Percentiles rank a stretch among this genome's conserved stretches.
These are phyloP conservation scores for Conus betulinus DNA, from an alignment of 1,140 invertebrate species.

Conservation along the genomic window DNA sequence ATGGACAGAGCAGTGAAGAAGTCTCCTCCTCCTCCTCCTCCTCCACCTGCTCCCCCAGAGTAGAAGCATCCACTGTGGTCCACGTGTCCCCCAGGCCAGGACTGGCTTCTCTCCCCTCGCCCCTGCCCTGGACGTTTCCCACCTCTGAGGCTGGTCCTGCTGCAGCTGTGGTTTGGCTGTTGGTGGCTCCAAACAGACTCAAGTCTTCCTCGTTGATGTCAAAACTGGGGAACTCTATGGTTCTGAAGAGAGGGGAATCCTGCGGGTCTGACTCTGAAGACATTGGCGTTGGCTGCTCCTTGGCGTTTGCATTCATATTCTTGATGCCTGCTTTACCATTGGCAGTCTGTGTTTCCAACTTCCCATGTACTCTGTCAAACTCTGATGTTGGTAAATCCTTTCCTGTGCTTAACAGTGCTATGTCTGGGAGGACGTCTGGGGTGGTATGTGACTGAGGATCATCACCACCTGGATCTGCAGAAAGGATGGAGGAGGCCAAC, in stretches of 20 bases:
- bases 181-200: slow-evolving; percentile 14
- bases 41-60: slow-evolving; percentile 32
- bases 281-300: background rate
- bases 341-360: too few relatives aligned
- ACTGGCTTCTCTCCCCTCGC: slow-evolving; percentile 25
- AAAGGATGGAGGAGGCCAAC: too few relatives aligned
- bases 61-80: slow-evolving; percentile 52
- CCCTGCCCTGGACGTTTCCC: background rate
- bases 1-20: slow-evolving; percentile 69
- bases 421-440: too few relatives aligned
- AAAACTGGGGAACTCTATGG: slow-evolving; percentile 20
- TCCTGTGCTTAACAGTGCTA: too few relatives aligned
- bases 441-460: too few relatives aligned
- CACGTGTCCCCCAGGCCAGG: slow-evolving; percentile 48
- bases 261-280: background rate
- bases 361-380: too few relatives aligned
- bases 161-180: background rate
- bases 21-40: slow-evolving; percentile 50
- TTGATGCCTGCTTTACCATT: too few relatives aligned
- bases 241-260: background rate
- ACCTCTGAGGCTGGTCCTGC: background rate
- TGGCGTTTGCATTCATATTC: too few relatives aligned
- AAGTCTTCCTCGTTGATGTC: slow-evolving; percentile 31
- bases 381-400: too few relatives aligned
- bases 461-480: too few relatives aligned